Evolutionary conservation across 2,888 invertebrate species (phyloP).

Genomic region (Pristionchus mayeri): DNA sequence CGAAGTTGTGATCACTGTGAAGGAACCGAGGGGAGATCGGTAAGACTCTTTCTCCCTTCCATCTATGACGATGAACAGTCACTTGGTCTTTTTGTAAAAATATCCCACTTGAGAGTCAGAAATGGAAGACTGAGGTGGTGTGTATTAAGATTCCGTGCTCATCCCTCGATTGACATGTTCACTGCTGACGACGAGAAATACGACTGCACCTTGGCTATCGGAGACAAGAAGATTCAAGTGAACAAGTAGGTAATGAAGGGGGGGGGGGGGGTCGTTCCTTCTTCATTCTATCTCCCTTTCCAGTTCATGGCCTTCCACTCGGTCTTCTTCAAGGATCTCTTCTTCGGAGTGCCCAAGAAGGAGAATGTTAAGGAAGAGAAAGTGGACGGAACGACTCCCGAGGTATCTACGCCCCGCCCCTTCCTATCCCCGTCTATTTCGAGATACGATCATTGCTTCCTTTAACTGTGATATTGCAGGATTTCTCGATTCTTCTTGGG

Average conservation of each 20-base stretch:
- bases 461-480: neutral
- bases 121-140: neutral
- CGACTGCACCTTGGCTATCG: neutral
- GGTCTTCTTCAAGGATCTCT: conserved; percentile 10
- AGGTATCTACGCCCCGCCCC: no score
- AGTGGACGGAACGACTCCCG: neutral
- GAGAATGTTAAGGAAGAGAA: neutral
- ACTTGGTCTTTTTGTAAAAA: no score
- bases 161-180: neutral
- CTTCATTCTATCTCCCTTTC: neutral
- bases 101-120: no score
- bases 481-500: neutral
- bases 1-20: neutral
- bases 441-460: no score
- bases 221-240: conserved; percentile 23
- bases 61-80: no score
- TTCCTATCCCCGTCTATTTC: no score
- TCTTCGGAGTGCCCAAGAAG: neutral
- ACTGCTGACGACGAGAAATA: neutral
- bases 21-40: conserved; percentile 18
- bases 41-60: no score
- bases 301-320: conserved; percentile 28
- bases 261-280: no score
- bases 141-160: neutral
- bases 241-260: neutral